Percentiles rank a stretch among this genome's conserved stretches.
Conservation (phyloP, 2,113 vertebrate genomes). For the Sorex araneus region DNA sequence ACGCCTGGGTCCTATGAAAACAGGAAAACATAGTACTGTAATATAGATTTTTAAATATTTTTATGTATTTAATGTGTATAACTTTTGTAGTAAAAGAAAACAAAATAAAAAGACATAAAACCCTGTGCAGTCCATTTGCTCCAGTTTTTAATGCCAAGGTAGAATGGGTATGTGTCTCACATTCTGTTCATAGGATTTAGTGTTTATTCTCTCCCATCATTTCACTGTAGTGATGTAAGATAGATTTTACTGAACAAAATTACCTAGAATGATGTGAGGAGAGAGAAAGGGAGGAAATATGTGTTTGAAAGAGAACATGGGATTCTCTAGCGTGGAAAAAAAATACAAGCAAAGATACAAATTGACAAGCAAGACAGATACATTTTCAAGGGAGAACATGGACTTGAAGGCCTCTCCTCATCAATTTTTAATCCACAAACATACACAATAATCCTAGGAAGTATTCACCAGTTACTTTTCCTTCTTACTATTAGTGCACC, state of each 20-base stretch:
- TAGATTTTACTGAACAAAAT: no score
- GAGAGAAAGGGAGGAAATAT: no score
- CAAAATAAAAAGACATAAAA: background rate
- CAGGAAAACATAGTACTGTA: no score
- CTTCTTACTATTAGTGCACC: background rate
- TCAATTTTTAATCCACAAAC: background rate
- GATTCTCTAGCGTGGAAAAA: no score
- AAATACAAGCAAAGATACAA: no score
- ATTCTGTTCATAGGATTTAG: background rate
- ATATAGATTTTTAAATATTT: background rate
- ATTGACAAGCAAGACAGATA: no score
- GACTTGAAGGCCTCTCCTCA: background rate
- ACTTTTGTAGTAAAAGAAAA: background rate
- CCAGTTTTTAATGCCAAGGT: conserved; percentile 13
- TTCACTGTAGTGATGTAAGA: no score
- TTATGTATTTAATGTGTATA: background rate
- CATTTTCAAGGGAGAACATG: no score
- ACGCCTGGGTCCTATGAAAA: no score
- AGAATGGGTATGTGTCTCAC: background rate
- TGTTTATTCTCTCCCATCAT: no score
- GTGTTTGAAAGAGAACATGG: no score
- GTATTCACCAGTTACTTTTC: background rate
- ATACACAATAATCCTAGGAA: background rate
- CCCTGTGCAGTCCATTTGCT: background rate
- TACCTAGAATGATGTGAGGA: no score